phyloP scores from a whole-genome alignment of 2,113 vertebrate species.

The Ameiurus melas region DNA sequence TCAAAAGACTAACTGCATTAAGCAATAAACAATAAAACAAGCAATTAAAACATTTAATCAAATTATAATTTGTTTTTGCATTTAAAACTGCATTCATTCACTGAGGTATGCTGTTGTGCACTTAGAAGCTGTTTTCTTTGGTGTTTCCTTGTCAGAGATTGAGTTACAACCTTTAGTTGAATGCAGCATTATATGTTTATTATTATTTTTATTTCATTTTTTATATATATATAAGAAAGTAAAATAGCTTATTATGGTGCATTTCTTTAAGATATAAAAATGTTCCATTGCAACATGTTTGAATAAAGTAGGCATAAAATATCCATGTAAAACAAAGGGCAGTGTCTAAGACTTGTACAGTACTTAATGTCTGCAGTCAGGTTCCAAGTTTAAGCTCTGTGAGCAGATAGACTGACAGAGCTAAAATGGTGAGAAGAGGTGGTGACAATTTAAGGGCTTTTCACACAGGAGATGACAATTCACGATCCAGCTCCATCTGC shows the following conservation, averaged over 20 bases:
- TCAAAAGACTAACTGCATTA: not conserved
- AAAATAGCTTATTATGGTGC: not conserved
- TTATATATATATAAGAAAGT: not conserved
- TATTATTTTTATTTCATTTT: too few species aligned
- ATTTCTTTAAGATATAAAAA: not conserved
- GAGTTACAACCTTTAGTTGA: not conserved
- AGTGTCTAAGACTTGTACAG: not conserved
- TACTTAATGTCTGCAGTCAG: not conserved
- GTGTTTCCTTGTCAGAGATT: not conserved
- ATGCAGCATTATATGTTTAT: not conserved
- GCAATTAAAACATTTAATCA: not conserved
- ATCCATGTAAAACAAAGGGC: not conserved
- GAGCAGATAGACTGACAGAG: slow-evolving; percentile 21
- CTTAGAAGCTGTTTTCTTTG: not conserved
- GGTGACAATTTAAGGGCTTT: slow-evolving; percentile 30
- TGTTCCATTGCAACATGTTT: not conserved
- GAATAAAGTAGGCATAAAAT: not conserved
- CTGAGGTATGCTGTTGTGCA: not conserved
- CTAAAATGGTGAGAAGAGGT: slow-evolving; percentile 17
- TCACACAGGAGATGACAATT: slow-evolving; percentile 19
- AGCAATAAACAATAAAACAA: not conserved
- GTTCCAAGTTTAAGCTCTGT: slow-evolving; percentile 5
- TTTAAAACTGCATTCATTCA: not conserved
- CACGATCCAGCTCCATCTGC: not conserved
- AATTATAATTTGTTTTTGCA: not conserved